Percentiles rank a stretch among this genome's conserved stretches.
These are phyloP conservation scores for Chrysopilus asiliformis DNA, from an alignment of 2,888 invertebrate genomes.

Conservation along the genomic window DNA sequence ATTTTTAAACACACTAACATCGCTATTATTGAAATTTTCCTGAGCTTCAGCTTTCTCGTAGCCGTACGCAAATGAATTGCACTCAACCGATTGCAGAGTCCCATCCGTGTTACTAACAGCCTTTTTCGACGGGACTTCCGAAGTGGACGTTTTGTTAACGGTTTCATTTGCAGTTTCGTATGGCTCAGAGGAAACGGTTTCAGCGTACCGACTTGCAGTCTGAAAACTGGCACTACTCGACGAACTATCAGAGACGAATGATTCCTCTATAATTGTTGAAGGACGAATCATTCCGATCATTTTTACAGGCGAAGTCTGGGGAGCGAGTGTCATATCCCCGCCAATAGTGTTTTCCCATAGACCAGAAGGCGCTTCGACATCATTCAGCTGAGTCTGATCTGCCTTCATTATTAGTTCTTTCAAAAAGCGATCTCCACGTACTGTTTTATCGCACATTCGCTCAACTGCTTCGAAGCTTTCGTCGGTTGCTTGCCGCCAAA, in stretches of 20 bases:
- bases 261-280: slow-evolving; percentile 32
- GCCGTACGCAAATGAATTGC: too few relatives aligned
- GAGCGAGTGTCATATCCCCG: slow-evolving; percentile 14
- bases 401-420: slow-evolving; percentile 18
- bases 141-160: too few relatives aligned
- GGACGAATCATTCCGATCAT: slow-evolving; percentile 31
- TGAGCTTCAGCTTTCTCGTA: background rate
- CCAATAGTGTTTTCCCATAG: slow-evolving; percentile 30
- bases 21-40: too few relatives aligned
- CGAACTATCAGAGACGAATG: slow-evolving; percentile 4
- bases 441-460: slow-evolving; percentile 31
- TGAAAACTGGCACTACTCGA: slow-evolving; percentile 7
- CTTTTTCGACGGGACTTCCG: too few relatives aligned
- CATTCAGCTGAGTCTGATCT: slow-evolving; percentile 29
- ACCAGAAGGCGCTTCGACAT: slow-evolving; percentile 30
- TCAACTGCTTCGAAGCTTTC: slow-evolving; percentile 28
- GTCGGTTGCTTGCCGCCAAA: slow-evolving; percentile 13
- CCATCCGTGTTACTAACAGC: too few relatives aligned
- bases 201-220: slow-evolving; percentile 17
- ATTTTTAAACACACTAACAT: too few relatives aligned
- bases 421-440: slow-evolving; percentile 26
- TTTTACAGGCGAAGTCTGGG: slow-evolving; percentile 29
- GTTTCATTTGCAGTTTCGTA: slow-evolving; percentile 30
- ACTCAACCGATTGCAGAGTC: too few relatives aligned
- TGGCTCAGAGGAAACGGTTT: slow-evolving; percentile 19